Evolutionary conservation across 2,797 vertebrate species (phyloP), one percentile per base, ranked within the genome.

Genomic region (Acanthurus tractus): DNA sequence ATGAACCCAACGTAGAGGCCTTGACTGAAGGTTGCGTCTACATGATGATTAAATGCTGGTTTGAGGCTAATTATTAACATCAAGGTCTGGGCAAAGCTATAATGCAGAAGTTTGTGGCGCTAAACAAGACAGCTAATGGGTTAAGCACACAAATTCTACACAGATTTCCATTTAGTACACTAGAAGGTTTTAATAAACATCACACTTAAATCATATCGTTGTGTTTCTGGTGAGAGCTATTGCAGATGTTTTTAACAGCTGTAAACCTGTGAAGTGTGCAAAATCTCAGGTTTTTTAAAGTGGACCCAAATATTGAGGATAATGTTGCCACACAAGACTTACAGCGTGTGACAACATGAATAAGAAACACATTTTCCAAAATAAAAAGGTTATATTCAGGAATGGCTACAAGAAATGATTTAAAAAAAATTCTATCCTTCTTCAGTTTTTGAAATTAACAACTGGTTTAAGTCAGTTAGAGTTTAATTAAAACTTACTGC

Each of bases 1-100:
- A 55, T 70, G 63, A 48, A 44, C 63, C 67, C 55, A 55, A 38
- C 64, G 74, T 36, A 8, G 55, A 36, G 71, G 40, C 74, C 74
- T 84, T 71, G 79, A 55, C 67, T 71, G 48, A 42, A 70, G 52
- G 62, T 42, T 68, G 42, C 15, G 14, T 72, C 49, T 34, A 29
- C 45, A 50, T 63, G 20, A 70, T 81, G 74, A 82, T 82, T 53
- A 48, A 84, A 63, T 77, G 62, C 70, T 25, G 65, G 48, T 86
- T 62, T 71, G 65, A 80, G 82, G 20, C 44, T 50, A 71, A 78
- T 83, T 81, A 83, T 66, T 70, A 70, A 76, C 74, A 64, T 75
- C 67, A 42, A 72, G 14, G 46, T 48, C 0, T 48, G 10, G 64
- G 61, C 46, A 65, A 63, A 81, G 42, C 63, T 69, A 23, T 17